Conservation (phyloP, 2,797 vertebrate genomes). For the Ctenochaetus hawaiiensis region DNA sequence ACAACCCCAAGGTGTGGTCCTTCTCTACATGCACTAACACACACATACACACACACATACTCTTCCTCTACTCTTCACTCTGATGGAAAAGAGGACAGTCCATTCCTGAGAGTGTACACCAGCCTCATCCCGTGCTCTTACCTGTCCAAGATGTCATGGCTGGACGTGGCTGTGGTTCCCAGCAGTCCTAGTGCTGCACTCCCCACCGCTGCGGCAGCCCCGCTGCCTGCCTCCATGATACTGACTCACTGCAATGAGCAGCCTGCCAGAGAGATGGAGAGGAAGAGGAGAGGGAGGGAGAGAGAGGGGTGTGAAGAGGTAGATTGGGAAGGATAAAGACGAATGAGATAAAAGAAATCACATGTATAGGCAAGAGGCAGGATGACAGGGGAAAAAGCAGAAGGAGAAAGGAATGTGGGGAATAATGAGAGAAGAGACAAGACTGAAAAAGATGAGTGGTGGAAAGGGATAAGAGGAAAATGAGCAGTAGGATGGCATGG, state of each 20-base stretch:
- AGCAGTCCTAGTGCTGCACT: constrained; percentile 86
- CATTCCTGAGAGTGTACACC: constrained; percentile 2
- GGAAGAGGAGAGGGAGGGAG: constrained; percentile 43
- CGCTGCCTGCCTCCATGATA: constrained; percentile 90
- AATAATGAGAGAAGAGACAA: constrained; percentile 28
- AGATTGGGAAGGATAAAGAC: constrained; percentile 71
- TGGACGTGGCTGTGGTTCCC: constrained; percentile 82
- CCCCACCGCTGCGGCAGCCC: constrained; percentile 87
- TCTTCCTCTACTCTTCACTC: constrained; percentile 10
- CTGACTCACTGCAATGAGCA: constrained; percentile 88
- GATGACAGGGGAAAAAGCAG: constrained; percentile 24
- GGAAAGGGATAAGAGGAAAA: constrained; percentile 21
- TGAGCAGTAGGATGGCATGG: constrained; percentile 17
- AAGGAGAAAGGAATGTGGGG: constrained; percentile 18
- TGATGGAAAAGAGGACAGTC: constrained; percentile 16
- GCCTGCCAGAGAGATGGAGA: constrained; percentile 78
- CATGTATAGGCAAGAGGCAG: constrained; percentile 56
- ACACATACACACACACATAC: constrained; percentile 28
- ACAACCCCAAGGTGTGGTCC: constrained; percentile 75
- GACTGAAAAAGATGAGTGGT: constrained; percentile 21
- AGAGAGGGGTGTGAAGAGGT: constrained; percentile 55
- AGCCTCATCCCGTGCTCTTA: constrained; percentile 65
- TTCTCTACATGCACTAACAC: constrained; percentile 8
- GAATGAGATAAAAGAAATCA: constrained; percentile 63
- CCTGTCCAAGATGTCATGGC: constrained; percentile 88